A percentile compares a stretch with the other conserved stretches of the same genome.
Evolutionary conservation across 2,888 invertebrate genomes (phyloP).

Genomic region (Proisotoma minuta): DNA sequence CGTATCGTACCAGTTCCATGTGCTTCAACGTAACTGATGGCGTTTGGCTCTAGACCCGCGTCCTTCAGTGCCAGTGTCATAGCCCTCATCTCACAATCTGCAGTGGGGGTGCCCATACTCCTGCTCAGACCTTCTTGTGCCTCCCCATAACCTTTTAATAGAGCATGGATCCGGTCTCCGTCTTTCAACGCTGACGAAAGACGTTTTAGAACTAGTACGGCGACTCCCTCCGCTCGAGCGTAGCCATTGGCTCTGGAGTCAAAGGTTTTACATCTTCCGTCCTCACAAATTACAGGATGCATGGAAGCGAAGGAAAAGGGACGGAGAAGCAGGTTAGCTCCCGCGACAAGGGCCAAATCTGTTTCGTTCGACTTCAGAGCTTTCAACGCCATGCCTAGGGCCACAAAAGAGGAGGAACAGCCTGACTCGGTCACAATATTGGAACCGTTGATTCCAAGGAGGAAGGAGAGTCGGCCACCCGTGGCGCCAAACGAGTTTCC

Average conservation of each 20-base stretch:
- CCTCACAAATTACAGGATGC: background rate
- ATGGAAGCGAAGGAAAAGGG: constrained; percentile 1
- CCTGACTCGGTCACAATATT: constrained; percentile 10
- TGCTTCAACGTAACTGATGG: constrained; percentile 18
- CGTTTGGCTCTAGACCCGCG: background rate
- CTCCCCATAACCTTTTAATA: constrained; percentile 9
- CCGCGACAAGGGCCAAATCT: constrained; percentile 15
- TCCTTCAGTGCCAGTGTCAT: constrained; percentile 10
- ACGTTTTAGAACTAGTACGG: constrained; percentile 15
- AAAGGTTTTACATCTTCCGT: constrained; percentile 8
- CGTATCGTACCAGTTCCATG: constrained; percentile 23
- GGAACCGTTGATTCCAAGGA: background rate
- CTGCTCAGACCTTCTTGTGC: constrained; percentile 10
- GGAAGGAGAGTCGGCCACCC: background rate
- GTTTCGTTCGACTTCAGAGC: constrained; percentile 1
- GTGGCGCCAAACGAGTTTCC: background rate
- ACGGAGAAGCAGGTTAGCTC: constrained; percentile 19
- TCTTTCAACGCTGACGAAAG: constrained; percentile 13
- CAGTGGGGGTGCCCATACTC: constrained; percentile 16
- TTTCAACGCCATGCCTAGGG: constrained; percentile 16
- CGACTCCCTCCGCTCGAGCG: constrained; percentile 18
- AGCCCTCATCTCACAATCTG: constrained; percentile 3
- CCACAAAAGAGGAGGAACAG: constrained; percentile 20
- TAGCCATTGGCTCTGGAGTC: constrained; percentile 13
- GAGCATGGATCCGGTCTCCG: constrained; percentile 14